Percentiles rank a stretch among this genome's conserved stretches.
These are phyloP conservation scores for Tetrax tetrax DNA, from an alignment of 2,113 vertebrate species.

Conservation along the genomic window DNA sequence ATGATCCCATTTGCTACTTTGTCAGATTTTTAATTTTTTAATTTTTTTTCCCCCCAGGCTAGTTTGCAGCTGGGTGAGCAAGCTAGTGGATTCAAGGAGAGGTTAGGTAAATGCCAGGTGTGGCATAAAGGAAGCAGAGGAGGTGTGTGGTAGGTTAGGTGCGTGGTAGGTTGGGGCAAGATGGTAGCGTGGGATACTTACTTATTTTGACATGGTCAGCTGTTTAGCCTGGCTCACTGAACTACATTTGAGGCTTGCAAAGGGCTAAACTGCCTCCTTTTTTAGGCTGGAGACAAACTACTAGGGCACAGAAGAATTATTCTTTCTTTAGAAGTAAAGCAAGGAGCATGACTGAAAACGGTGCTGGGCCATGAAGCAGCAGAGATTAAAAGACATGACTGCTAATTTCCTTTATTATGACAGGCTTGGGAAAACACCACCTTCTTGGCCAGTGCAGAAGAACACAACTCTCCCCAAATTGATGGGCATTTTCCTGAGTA, in stretches of 20 bases:
- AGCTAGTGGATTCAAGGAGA: background rate
- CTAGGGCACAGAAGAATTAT: background rate
- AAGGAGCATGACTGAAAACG: background rate
- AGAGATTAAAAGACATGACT: background rate
- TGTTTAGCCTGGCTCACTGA: background rate
- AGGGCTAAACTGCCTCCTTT: background rate
- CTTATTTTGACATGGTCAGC: background rate
- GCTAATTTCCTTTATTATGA: background rate
- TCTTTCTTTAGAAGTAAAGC: background rate
- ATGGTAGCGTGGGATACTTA: background rate
- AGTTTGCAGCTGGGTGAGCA: background rate
- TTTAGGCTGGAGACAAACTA: background rate
- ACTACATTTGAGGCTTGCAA: background rate
- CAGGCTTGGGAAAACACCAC: background rate
- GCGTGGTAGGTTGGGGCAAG: background rate
- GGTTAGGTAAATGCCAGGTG: background rate
- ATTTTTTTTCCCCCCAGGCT: background rate
- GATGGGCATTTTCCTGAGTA: background rate
- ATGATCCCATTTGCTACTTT: background rate
- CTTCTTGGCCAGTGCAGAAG: background rate
- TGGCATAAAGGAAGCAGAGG: background rate
- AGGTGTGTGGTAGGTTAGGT: background rate
- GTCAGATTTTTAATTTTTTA: background rate
- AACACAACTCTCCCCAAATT: background rate
- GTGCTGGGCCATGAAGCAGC: background rate